Conservation (phyloP, 2,113 vertebrate species). For the Ahaetulla prasina region DNA sequence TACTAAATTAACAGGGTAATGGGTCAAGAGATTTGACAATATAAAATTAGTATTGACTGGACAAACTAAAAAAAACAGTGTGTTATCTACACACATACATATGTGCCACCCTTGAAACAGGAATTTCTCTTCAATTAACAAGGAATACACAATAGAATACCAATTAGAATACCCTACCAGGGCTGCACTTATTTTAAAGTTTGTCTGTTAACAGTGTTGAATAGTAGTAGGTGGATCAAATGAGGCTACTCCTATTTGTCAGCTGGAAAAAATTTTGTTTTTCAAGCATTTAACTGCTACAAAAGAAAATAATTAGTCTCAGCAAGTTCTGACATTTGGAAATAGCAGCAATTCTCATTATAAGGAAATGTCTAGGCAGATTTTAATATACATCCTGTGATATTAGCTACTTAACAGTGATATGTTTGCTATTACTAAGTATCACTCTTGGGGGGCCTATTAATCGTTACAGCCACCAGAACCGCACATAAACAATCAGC, state of each 20-base stretch:
- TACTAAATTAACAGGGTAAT: slow-evolving; percentile 60
- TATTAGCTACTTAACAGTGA: slow-evolving; percentile 64
- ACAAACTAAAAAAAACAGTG: slow-evolving; percentile 36
- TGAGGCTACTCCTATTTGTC: accelerated
- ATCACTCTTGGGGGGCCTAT: slow-evolving; percentile 45
- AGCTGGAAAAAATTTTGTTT: slow-evolving; percentile 36
- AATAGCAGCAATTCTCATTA: slow-evolving; percentile 39
- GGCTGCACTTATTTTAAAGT: slow-evolving; percentile 50
- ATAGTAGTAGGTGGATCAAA: slow-evolving; percentile 39
- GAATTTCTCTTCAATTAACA: slow-evolving; percentile 36
- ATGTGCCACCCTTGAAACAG: slow-evolving; percentile 56
- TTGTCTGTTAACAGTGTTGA: slow-evolving; percentile 22
- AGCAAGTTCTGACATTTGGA: slow-evolving; percentile 52
- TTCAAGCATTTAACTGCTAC: slow-evolving; percentile 47
- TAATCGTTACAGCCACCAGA: slow-evolving; percentile 95
- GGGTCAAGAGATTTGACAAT: slow-evolving; percentile 55
- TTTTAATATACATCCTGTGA: slow-evolving; percentile 72
- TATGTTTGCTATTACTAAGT: slow-evolving; percentile 54
- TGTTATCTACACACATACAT: slow-evolving; percentile 34
- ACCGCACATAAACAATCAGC: slow-evolving; percentile 96
- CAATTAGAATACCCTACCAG: slow-evolving; percentile 59
- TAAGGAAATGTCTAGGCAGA: slow-evolving; percentile 56
- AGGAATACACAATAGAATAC: slow-evolving; percentile 58
- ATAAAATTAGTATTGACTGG: slow-evolving; percentile 50
- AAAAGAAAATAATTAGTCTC: slow-evolving; percentile 63